Percentiles rank a stretch among this genome's conserved stretches.
Evolutionary conservation across 2,797 vertebrate species (phyloP).

Genomic region (Cephalopachus bancanus): DNA sequence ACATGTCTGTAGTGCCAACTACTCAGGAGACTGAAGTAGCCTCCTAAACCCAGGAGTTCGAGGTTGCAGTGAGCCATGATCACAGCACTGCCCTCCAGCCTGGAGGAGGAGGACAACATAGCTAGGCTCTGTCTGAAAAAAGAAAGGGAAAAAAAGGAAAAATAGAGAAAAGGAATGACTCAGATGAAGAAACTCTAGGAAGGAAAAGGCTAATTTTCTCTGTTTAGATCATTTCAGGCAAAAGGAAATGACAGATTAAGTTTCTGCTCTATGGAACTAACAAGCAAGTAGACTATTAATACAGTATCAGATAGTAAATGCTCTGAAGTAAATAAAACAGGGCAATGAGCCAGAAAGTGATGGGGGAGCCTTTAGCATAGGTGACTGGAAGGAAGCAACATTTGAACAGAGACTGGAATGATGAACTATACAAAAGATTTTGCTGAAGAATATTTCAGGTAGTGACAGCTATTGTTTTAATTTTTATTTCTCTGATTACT

Average conservation of each 20-base stretch:
- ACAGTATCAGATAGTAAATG: background rate
- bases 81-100: no score
- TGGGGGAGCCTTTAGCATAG: background rate
- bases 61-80: no score
- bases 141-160: no score
- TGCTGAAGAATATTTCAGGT: background rate
- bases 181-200: background rate
- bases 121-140: no score
- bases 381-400: background rate
- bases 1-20: no score
- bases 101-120: no score
- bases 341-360: background rate
- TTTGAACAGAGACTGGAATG: background rate
- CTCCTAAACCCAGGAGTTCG: no score
- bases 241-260: background rate
- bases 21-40: no score
- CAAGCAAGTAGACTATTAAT: background rate
- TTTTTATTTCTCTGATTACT: conserved; percentile 32
- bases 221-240: background rate
- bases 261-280: background rate
- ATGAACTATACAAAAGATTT: background rate
- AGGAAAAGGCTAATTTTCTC: background rate
- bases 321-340: background rate
- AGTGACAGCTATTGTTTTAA: conserved; percentile 1
- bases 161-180: background rate